A percentile compares a stretch with the other conserved stretches of the same genome.
Conservation (phyloP, 2,113 vertebrate species). For the Panthera uncia region DNA sequence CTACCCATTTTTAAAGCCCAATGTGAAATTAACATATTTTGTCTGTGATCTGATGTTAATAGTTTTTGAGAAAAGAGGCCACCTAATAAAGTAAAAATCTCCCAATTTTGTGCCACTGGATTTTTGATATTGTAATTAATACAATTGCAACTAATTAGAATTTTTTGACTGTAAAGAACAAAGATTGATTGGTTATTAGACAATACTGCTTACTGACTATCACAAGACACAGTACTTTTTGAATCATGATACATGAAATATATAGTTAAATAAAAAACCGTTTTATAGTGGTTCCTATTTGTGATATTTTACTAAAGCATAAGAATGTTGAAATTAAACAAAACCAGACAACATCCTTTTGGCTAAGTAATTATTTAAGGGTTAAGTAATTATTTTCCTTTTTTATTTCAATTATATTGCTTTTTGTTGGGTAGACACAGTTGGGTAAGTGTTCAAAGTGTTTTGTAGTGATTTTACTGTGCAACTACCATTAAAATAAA, state of each 20-base stretch:
- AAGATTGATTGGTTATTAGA: slow-evolving; percentile 15
- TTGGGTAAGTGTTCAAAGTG: background rate
- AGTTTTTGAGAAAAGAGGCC: slow-evolving; percentile 51
- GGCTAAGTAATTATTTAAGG: slow-evolving; percentile 39
- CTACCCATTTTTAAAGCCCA: slow-evolving; percentile 79
- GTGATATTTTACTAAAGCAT: background rate
- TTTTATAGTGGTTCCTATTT: slow-evolving; percentile 10
- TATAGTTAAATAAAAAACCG: background rate
- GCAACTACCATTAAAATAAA: slow-evolving; percentile 54
- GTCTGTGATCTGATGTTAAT: slow-evolving; percentile 72
- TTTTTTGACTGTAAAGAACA: background rate
- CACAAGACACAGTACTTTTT: background rate
- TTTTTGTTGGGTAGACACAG: slow-evolving; percentile 22
- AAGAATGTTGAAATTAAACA: slow-evolving; percentile 30
- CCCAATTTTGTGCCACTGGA: slow-evolving; percentile 48
- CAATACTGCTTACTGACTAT: slow-evolving; percentile 7
- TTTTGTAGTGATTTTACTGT: slow-evolving; percentile 59
- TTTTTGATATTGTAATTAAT: slow-evolving; percentile 65
- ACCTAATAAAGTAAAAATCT: slow-evolving; percentile 27
- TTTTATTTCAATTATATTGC: slow-evolving; percentile 36
- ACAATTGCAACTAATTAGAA: slow-evolving; percentile 56
- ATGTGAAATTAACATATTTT: slow-evolving; percentile 79
- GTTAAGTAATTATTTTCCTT: slow-evolving; percentile 62
- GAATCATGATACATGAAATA: background rate
- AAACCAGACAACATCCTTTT: background rate